A percentile compares a stretch with the other conserved stretches of the same genome.
Evolutionary conservation across 2,113 vertebrate genomes (phyloP).

Genomic region (Hylia prasina): DNA sequence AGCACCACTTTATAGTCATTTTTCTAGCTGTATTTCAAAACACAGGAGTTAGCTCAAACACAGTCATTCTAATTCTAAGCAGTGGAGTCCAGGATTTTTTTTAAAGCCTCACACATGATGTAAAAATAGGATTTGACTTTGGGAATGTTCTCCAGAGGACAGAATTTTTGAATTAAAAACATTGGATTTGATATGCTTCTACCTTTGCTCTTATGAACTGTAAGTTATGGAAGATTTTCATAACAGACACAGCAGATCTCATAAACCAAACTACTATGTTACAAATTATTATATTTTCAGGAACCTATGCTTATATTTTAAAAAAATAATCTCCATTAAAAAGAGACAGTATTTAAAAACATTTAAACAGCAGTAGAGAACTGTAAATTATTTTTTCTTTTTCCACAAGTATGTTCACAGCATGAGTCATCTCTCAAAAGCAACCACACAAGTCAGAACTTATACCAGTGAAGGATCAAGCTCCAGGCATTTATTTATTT

Average conservation of each 20-base stretch:
- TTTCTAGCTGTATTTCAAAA: constrained; percentile 2
- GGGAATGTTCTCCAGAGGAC: constrained; percentile 36
- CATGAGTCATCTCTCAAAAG: constrained; percentile 24
- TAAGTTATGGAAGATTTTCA: constrained; percentile 50
- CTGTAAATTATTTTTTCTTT: neutral
- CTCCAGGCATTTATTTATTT: constrained; percentile 10
- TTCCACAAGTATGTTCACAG: neutral
- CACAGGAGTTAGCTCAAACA: neutral
- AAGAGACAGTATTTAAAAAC: neutral
- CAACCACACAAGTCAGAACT: neutral
- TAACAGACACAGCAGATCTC: constrained; percentile 44
- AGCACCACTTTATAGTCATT: neutral
- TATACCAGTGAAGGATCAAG: neutral
- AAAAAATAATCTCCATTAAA: neutral
- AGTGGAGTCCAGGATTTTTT: neutral
- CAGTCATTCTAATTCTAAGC: neutral
- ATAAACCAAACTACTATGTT: constrained; percentile 51
- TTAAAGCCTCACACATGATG: neutral
- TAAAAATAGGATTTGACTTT: constrained; percentile 18
- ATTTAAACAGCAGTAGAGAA: neutral
- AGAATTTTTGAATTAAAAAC: constrained; percentile 55
- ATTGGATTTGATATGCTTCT: constrained; percentile 42
- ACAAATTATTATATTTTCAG: constrained; percentile 53
- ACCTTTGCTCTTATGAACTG: constrained; percentile 33
- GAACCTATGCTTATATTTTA: constrained; percentile 10